Evolutionary conservation across 1,140 invertebrate genomes (phyloP), one percentile per base, ranked within the genome.

Genomic region (Aricia agestis): DNA sequence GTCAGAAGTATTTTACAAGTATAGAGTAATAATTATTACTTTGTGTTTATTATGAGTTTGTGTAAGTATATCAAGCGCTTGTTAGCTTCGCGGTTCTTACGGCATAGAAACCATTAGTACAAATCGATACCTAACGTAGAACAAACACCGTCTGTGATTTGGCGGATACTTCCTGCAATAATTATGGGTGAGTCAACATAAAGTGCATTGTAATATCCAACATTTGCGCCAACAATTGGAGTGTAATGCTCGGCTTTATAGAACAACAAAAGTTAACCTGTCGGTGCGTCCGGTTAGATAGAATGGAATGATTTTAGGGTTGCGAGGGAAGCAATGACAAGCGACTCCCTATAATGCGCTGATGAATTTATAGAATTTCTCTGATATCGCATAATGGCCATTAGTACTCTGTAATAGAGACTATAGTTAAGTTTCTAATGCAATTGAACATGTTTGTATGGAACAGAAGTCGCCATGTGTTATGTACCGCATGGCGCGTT

Each of bases 231-330:
- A 86, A 91, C 87, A 91, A 89, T 90, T 79, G 82, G 77, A 79
- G 77, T 80, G 81, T 91, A 91, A 91, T 90, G 86, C 83, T 84
- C 77, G 80, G 83, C 84, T 85, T 87, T 89, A 77, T 85, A 80
- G 78, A 85, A 87, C 80, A 84, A 89, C 87, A 91, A 91, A 91
- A 90, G 89, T 87, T 85, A 88, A 90, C 89, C 89, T 91, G 89
- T 91, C 87, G 79, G 76, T 78, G 82, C 81, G 80, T 83, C 83
- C 82, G 82, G 76, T 76, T 78, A 74, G 78, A 81, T 81, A 81
- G 81, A 87, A 89, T 82, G 78, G 79, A 87, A 80, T 81, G 84
- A 86, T 86, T 87, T 89, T 90, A 91, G 89, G 89, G 89, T 87
- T 90, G 83, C 82, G 78, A 84, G 83, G 82, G 83, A 86, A 84